phyloP scores from a whole-genome alignment of 2,888 invertebrate species.

The Drosophila hamatofila region DNA sequence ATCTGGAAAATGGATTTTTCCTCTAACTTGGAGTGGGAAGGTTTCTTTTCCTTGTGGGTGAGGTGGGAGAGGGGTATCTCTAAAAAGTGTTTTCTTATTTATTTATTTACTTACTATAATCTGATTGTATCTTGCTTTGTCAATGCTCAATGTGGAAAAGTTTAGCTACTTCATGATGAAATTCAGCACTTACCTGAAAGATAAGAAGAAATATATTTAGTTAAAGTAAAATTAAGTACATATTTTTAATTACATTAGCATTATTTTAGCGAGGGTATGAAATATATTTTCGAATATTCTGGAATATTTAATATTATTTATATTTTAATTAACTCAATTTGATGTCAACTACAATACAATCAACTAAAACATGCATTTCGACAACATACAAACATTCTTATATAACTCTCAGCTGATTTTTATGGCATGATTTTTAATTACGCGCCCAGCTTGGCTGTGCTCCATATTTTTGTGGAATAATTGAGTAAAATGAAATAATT shows the following conservation, averaged over 20 bases:
- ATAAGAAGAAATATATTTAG: constrained; percentile 13
- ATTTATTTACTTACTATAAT: constrained; percentile 68
- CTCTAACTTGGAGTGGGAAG: constrained; percentile 17
- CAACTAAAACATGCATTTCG: constrained; percentile 27
- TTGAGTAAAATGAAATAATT: constrained; percentile 76
- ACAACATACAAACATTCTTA: background rate
- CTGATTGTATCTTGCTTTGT: constrained; percentile 53
- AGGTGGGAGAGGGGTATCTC: constrained; percentile 24
- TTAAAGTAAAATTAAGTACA: background rate
- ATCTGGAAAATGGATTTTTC: constrained; percentile 75
- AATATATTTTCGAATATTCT: background rate
- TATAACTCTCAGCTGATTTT: constrained; percentile 12
- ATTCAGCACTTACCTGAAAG: constrained; percentile 63
- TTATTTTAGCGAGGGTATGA: background rate
- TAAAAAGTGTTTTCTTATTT: constrained; percentile 13
- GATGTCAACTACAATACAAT: background rate
- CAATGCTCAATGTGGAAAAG: constrained; percentile 31
- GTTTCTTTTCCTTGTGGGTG: background rate
- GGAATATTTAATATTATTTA: background rate
- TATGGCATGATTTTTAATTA: constrained; percentile 30
- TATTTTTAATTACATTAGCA: background rate
- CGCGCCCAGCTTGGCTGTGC: constrained; percentile 25
- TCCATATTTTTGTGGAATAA: constrained; percentile 55
- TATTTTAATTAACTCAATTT: background rate
- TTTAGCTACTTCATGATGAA: constrained; percentile 1